Evolutionary conservation across 2,888 invertebrate genomes (phyloP).

Genomic region (Netelia inedita): DNA sequence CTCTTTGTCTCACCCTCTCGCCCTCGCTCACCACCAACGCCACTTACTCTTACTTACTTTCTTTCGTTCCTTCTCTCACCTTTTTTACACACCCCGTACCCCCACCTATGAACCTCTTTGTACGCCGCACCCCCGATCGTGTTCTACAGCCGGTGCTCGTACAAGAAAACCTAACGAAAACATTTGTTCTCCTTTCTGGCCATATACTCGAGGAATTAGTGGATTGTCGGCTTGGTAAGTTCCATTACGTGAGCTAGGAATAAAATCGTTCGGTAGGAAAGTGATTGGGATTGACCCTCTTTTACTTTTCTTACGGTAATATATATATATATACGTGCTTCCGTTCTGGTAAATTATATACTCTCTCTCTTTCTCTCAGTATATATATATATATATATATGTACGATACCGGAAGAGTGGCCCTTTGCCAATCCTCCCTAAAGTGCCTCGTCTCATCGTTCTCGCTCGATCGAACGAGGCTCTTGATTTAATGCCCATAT

Average conservation of each 20-base stretch:
- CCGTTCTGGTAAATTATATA: conserved; percentile 40
- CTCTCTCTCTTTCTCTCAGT: not conserved
- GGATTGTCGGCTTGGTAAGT: conserved; percentile 73
- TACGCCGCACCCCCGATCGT: conserved; percentile 44
- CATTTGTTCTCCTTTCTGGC: conserved; percentile 80
- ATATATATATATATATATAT: not conserved
- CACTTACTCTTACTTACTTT: conserved; percentile 29
- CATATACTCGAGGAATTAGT: conserved; percentile 79
- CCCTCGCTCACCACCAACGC: conserved; percentile 16
- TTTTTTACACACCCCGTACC: conserved; percentile 50
- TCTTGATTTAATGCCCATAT: conserved; percentile 75
- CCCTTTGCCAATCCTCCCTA: conserved; percentile 37
- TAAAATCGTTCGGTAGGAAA: conserved; percentile 77
- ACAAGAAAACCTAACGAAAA: conserved; percentile 71
- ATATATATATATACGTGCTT: conserved; percentile 51
- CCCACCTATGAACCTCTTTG: conserved; percentile 52
- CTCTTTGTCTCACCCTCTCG: conserved; percentile 39
- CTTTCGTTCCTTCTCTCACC: conserved; percentile 48
- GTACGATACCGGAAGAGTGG: conserved; percentile 33
- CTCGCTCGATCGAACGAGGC: conserved; percentile 77
- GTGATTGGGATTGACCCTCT: conserved; percentile 82
- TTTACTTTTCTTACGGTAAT: conserved; percentile 72
- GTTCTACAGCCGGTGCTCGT: conserved; percentile 56
- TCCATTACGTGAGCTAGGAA: conserved; percentile 67
- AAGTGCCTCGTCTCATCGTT: conserved; percentile 50